Base-by-base conservation (phyloP, 2,113 vertebrate species). In the Polypterus senegalus region DNA sequence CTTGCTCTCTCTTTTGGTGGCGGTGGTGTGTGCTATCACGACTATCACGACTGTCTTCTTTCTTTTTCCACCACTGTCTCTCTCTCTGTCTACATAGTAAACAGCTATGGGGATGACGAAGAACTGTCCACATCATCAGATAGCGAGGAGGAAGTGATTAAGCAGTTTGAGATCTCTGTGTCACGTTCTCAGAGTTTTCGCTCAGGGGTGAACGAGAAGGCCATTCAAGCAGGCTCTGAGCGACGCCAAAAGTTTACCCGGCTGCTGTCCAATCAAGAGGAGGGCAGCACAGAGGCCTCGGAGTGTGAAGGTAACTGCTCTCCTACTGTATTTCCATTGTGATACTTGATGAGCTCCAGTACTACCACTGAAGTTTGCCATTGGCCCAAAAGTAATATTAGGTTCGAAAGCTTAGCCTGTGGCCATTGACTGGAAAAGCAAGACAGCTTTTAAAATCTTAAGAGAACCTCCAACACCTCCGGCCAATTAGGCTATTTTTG, bases 121-220 rank as follows among this genome's bases (percentile, higher is more conserved):
- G 77, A 86, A 0, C 73, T 67, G n/a, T 69, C 69, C 59, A 81
- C 77, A 48, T 86, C 88, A 27, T 88, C 90, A 6, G 91, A 86
- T 74, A 88, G 81, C 3, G 74, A 87, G 1, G 83, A 81, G 1
- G 86, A 91, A 61, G 68, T 91, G 66, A 81, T 88, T 65, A 88
- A 89, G 67, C 85, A 88, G 62, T 90, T 89, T 71, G 86, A 93
- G 76, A 85, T 87, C 68, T 91, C 88, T 0, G 82, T 90, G 69
- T 86, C 86, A 0, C 78, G 81, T 3, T 92, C 86, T 1, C 87
- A 85, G 69, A 86, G 81, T 52, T 90, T 93, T 55, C 66, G 7
- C 4, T 71, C 73, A 0, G 62, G 73, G 27, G 10, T 71, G 0
- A 63, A 62, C 46, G 67, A 82, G 61, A 73, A 76, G 58, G 65